Evolutionary conservation across 1,140 invertebrate genomes (phyloP).

Genomic region (Drosophila pachea): DNA sequence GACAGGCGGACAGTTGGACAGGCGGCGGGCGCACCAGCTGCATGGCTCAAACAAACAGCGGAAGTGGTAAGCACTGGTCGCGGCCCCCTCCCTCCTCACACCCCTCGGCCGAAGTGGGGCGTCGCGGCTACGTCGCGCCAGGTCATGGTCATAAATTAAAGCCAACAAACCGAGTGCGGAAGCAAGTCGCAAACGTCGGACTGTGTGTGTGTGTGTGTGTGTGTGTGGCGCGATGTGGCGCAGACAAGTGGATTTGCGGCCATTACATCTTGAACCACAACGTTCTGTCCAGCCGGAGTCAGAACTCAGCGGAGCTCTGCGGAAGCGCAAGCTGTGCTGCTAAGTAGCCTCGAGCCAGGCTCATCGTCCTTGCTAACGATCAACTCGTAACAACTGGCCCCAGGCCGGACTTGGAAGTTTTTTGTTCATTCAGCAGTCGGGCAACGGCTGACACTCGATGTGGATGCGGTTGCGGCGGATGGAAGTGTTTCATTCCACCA

Average conservation of each 20-base stretch:
- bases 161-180: conserved; percentile 69
- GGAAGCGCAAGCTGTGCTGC: conserved; percentile 64
- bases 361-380: conserved; percentile 53
- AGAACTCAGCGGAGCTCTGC: conserved; percentile 20
- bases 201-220: not conserved
- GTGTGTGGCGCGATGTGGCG: not conserved
- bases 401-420: conserved; percentile 45
- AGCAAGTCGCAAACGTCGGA: conserved; percentile 51
- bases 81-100: conserved; percentile 45
- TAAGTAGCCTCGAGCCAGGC: conserved; percentile 63
- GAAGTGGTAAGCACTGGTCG: conserved; percentile 46
- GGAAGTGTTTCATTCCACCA: conserved; percentile 37
- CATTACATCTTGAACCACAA: conserved; percentile 60
- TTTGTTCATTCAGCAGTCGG: conserved; percentile 13
- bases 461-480: conserved; percentile 33
- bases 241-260: conserved; percentile 66
- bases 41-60: conserved; percentile 54
- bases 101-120: too few species aligned
- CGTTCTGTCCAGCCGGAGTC: not conserved
- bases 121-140: conserved; percentile 38
- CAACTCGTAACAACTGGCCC: conserved; percentile 34
- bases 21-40: not conserved
- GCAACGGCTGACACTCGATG: conserved; percentile 2
- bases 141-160: conserved; percentile 71
- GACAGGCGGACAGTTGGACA: not conserved